A percentile compares a stretch with the other conserved stretches of the same genome.
These are phyloP conservation scores for Delphinapterus leucas DNA, from an alignment of 2,113 vertebrate genomes.

Conservation along the genomic window DNA sequence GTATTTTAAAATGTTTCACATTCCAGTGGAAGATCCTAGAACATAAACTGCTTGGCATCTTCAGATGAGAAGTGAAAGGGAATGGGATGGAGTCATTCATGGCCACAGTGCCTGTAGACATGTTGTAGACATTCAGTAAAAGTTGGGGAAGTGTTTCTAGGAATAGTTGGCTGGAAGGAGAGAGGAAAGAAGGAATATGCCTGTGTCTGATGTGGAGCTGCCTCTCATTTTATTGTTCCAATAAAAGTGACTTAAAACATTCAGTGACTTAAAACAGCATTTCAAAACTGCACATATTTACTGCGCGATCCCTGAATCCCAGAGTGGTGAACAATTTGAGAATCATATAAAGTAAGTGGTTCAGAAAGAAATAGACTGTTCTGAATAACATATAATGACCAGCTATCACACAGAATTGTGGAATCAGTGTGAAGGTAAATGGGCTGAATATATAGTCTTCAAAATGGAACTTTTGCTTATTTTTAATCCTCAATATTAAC, in stretches of 20 bases:
- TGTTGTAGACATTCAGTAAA: not conserved
- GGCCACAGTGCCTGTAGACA: constrained; percentile 16
- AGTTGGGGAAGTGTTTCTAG: constrained; percentile 41
- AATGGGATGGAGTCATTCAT: not conserved
- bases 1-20: constrained; percentile 27
- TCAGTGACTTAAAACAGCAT: not conserved
- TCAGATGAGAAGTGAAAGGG: constrained; percentile 13
- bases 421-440: not conserved
- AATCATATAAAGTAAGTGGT: not conserved
- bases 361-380: constrained; percentile 30
- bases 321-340: not conserved
- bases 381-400: not conserved
- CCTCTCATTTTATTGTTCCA: not conserved
- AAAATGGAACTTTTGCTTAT: constrained; percentile 4
- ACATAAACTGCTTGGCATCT: constrained; percentile 39
- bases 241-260: not conserved
- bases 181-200: not conserved
- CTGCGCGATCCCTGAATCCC: not conserved
- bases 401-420: not conserved
- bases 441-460: not conserved
- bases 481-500: constrained; percentile 3
- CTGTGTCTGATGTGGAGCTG: not conserved
- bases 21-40: constrained; percentile 24
- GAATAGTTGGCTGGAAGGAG: not conserved
- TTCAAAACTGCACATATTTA: not conserved